Percentiles rank a stretch among this genome's conserved stretches.
These are phyloP conservation scores for Drosophila siamana DNA, from an alignment of 2,888 invertebrate species.

Conservation along the genomic window DNA sequence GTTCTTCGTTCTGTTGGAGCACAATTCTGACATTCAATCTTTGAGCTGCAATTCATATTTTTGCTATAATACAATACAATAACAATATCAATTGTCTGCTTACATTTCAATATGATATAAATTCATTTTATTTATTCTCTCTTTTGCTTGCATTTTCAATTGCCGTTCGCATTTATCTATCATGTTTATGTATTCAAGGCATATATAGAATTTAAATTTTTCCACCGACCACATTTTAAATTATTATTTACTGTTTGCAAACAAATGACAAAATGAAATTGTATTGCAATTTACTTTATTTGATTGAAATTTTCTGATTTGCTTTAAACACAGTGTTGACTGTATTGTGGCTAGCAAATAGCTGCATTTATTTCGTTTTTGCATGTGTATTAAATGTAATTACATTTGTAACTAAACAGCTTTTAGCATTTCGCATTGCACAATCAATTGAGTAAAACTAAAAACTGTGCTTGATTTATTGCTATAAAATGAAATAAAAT, in stretches of 20 bases:
- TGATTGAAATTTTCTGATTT: background rate
- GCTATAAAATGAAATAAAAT: background rate
- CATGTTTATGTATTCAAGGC: constrained; percentile 5
- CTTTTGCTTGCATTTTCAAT: constrained; percentile 7
- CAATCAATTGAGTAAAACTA: background rate
- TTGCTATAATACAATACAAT: background rate
- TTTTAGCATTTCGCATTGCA: background rate
- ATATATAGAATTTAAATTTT: constrained; percentile 2
- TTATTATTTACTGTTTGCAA: constrained; percentile 4
- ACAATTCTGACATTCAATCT: background rate
- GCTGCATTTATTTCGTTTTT: background rate
- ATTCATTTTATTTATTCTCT: constrained; percentile 5
- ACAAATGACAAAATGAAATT: constrained; percentile 3
- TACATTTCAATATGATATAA: background rate
- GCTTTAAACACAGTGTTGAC: background rate
- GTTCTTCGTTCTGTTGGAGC: background rate
- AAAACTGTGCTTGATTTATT: background rate
- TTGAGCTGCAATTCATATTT: constrained; percentile 5
- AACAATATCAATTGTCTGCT: constrained; percentile 2
- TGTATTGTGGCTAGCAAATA: background rate
- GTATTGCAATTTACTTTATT: background rate
- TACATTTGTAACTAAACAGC: background rate
- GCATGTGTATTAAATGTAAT: background rate
- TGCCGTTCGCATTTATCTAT: constrained; percentile 12
- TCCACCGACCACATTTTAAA: background rate